Evolutionary conservation across 2,888 invertebrate species (phyloP).

Genomic region (Sympetrum striolatum): DNA sequence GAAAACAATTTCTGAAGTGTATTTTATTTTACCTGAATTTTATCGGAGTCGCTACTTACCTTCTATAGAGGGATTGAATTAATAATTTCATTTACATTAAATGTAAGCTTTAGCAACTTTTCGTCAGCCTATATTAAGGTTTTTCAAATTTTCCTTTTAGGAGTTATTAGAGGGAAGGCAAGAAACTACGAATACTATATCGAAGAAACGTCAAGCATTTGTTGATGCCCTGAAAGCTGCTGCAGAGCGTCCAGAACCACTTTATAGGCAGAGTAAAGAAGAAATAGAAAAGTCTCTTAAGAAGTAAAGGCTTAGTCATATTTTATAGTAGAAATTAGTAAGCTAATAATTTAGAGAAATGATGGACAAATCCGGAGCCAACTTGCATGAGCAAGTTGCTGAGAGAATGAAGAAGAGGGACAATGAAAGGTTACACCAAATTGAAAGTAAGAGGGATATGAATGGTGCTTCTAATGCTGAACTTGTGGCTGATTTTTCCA

Average conservation of each 20-base stretch:
- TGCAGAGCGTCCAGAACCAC: conserved; percentile 59
- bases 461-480: conserved; percentile 46
- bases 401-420: conserved; percentile 42
- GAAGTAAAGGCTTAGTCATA: background rate
- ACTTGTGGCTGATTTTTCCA: conserved; percentile 48
- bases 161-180: conserved; percentile 52
- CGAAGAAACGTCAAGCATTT: conserved; percentile 56
- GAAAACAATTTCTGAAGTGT: too few species aligned
- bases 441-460: conserved; percentile 46
- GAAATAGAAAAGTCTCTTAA: conserved; percentile 53
- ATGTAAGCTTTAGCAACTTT: too few species aligned
- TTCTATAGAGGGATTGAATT: too few species aligned
- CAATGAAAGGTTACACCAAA: conserved; percentile 45
- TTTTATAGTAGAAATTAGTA: background rate
- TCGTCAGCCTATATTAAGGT: too few species aligned
- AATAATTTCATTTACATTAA: too few species aligned
- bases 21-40: too few species aligned
- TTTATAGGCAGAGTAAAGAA: conserved; percentile 61
- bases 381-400: conserved; percentile 1
- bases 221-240: conserved; percentile 62
- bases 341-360: background rate
- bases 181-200: conserved; percentile 52
- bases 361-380: conserved; percentile 40
- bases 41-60: too few species aligned
- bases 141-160: conserved; percentile 55